Percentiles rank a stretch among this genome's conserved stretches.
phyloP scores from a whole-genome alignment of 1,140 invertebrate genomes.

The Limonius californicus region DNA sequence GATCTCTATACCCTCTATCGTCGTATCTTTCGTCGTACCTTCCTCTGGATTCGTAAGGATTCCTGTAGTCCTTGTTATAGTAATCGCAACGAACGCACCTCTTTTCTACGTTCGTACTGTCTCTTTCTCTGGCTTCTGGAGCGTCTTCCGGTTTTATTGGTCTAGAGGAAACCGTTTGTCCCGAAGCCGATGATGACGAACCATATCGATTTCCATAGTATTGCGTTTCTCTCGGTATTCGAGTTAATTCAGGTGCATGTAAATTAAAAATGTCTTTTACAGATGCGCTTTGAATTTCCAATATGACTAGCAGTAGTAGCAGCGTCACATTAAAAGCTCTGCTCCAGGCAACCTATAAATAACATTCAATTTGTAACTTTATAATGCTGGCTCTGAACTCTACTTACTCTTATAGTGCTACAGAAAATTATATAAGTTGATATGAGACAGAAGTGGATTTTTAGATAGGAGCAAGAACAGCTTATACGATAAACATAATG shows the following conservation, averaged over 20 bases:
- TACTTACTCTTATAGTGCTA: no score
- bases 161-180: not conserved
- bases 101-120: not conserved
- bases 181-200: not conserved
- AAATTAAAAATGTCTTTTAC: not conserved
- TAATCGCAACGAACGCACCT: constrained; percentile 4
- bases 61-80: not conserved
- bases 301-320: not conserved
- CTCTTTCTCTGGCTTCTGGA: not conserved
- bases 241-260: not conserved
- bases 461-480: no score
- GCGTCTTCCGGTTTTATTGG: constrained; percentile 6
- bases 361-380: not conserved
- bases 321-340: not conserved
- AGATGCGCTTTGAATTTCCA: not conserved
- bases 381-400: no score
- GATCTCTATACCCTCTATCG: not conserved
- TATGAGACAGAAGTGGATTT: no score
- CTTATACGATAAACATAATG: no score
- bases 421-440: no score
- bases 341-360: not conserved
- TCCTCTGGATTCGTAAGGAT: not conserved
- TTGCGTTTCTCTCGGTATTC: not conserved
- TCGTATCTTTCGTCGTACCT: constrained; percentile 17
- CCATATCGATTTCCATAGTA: constrained; percentile 2